These are phyloP conservation scores for Threskiornis aethiopicus DNA, from an alignment of 2,797 vertebrate genomes.

Conservation along the genomic window DNA sequence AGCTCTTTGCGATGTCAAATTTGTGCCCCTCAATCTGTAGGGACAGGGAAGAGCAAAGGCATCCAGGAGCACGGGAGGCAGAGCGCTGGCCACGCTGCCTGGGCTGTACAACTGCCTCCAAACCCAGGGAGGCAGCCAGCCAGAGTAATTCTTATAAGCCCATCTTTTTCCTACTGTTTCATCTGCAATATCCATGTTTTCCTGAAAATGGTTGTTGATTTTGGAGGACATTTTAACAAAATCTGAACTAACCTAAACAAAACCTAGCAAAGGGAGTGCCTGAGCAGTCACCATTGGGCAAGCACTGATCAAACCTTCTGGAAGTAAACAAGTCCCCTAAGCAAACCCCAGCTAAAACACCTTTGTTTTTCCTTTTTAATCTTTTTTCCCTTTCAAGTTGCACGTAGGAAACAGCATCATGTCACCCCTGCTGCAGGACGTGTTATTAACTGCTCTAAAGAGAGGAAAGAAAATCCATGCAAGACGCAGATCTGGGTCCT, in stretches of 20 bases:
- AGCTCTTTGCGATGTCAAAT: neutral
- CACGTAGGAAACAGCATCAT: rapidly evolving
- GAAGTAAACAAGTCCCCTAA: neutral
- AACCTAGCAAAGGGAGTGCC: neutral
- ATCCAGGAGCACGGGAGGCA: rapidly evolving
- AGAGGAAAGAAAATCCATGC: neutral
- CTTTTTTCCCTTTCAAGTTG: neutral
- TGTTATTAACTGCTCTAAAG: neutral
- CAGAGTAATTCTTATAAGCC: neutral
- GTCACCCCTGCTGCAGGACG: neutral
- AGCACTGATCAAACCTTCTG: neutral
- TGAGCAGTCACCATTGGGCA: neutral
- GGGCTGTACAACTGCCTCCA: neutral
- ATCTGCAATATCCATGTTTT: neutral
- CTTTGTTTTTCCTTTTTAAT: neutral
- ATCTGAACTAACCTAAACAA: neutral
- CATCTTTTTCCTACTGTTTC: neutral
- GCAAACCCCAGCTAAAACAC: neutral
- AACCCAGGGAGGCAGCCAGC: neutral
- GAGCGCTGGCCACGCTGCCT: neutral
- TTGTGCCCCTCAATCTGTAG: neutral
- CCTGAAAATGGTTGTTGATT: neutral
- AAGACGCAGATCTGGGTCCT: neutral
- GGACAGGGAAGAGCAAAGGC: neutral
- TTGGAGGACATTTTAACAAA: neutral